Evolutionary conservation across 2,113 vertebrate genomes (phyloP), one percentile per base, ranked within the genome.

Genomic region (Gasterosteus aculeatus): DNA sequence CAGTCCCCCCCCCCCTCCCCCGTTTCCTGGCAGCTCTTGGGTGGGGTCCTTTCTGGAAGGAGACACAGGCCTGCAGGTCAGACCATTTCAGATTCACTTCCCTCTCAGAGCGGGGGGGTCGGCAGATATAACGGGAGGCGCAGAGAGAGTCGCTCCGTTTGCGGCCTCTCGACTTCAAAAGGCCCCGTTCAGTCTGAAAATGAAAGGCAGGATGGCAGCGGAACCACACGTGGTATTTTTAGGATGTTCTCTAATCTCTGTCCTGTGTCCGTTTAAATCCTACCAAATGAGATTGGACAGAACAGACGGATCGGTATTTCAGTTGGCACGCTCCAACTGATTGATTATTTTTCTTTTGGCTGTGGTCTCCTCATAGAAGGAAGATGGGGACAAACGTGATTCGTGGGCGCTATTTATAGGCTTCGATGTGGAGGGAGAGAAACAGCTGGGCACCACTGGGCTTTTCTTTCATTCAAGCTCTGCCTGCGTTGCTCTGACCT

Each of bases 281-380:
- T 73, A 29, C 78, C 70, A 69, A 85, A 84, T 87, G 82, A 86
- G 75, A 75, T 53, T 68, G 46, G n/a, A 26, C 22, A 26, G 22
- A 78, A 54, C 89, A 90, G 88, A 90, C 87, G 89, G 89, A 89
- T 60, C 46, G 57, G 49, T 56, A n/a, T 61, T 58, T 71, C 71
- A 2, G 42, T 10, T 39, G 54, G 65, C 54, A 73, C n/a, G 10
- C 76, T 78, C n/a, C 26, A 5, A 0, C 69, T 79, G 58, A 80
- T 78, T 83, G 54, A 51, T 71, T 64, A 9, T 22, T 14, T 47
- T 42, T 19, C 15, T 19, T 35, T 38, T 16, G 35, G 33, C 33
- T 33, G 3, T 33, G 33, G 33, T 5, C 57, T 71, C 41, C 51
- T 4, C n/a, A 4, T 18, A 29, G 29, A 56, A 29, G 5, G 29